These are phyloP conservation scores for Cydia pomonella DNA, from an alignment of 1,140 invertebrate genomes.

Conservation along the genomic window DNA sequence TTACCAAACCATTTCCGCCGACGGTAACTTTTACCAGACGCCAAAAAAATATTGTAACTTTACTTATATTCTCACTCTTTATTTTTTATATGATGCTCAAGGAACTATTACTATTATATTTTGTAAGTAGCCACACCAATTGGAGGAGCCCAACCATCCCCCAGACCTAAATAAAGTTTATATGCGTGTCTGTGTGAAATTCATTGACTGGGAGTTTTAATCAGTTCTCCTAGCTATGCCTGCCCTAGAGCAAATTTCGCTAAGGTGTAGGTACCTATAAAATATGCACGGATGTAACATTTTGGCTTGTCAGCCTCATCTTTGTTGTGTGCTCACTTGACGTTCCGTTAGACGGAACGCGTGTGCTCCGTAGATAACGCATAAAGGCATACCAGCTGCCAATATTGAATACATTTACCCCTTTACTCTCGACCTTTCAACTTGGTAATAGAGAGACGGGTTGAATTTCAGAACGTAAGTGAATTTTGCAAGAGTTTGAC, in stretches of 20 bases:
- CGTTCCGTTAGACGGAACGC: slow-evolving; percentile 38
- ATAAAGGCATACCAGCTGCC: slow-evolving; percentile 39
- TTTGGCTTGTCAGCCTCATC: slow-evolving; percentile 49
- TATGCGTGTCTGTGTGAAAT: too few species aligned
- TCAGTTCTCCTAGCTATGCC: not conserved
- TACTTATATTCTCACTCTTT: too few species aligned
- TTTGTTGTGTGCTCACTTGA: slow-evolving; percentile 38
- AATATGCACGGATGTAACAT: slow-evolving; percentile 46
- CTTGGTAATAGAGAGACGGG: slow-evolving; percentile 17
- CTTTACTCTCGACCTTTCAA: slow-evolving; percentile 6
- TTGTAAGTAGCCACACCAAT: too few species aligned
- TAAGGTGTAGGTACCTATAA: slow-evolving; percentile 34
- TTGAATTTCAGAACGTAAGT: slow-evolving; percentile 12
- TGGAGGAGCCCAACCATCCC: too few species aligned
- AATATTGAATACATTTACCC: slow-evolving; percentile 33
- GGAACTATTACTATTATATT: too few species aligned
- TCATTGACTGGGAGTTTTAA: not conserved
- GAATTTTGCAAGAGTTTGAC: slow-evolving; percentile 28
- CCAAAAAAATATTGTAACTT: too few species aligned
- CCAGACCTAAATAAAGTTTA: too few species aligned
- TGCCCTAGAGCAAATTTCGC: not conserved
- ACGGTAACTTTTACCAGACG: too few species aligned
- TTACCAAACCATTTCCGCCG: too few species aligned
- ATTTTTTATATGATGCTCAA: too few species aligned
- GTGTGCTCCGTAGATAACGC: slow-evolving; percentile 45